Percentiles rank a stretch among this genome's conserved stretches.
Evolutionary conservation across 2,113 vertebrate species (phyloP).

Genomic region (Platichthys flesus): DNA sequence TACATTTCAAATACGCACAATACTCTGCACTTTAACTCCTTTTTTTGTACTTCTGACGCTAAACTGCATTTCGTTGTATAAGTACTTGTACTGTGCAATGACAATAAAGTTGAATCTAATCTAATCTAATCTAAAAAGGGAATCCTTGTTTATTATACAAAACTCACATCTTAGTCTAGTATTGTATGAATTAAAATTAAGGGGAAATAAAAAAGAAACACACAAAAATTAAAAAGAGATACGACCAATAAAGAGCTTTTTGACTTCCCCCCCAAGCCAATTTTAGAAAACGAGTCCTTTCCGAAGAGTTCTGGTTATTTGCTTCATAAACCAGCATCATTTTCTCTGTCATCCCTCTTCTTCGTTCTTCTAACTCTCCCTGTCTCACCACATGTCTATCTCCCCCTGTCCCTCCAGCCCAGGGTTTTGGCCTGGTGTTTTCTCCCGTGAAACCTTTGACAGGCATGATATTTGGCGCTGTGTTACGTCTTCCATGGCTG

Average conservation of each 20-base stretch:
- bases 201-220: too few species aligned
- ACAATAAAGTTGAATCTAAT: too few species aligned
- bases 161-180: too few species aligned
- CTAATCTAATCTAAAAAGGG: too few species aligned
- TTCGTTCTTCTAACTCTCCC: constrained; percentile 8
- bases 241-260: too few species aligned
- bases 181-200: background rate
- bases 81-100: too few species aligned
- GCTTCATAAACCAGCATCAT: background rate
- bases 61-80: too few species aligned
- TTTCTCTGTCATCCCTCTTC: background rate
- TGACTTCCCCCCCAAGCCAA: background rate
- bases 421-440: constrained; percentile 23
- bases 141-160: too few species aligned
- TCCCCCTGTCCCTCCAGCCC: constrained; percentile 32
- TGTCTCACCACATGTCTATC: constrained; percentile 7
- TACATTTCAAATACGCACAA: too few species aligned
- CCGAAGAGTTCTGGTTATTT: background rate
- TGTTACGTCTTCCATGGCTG: constrained; percentile 62
- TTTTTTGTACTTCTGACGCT: too few species aligned
- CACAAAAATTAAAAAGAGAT: too few species aligned
- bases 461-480: constrained; percentile 60
- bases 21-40: too few species aligned
- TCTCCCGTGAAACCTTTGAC: constrained; percentile 70
- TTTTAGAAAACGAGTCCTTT: background rate